phyloP scores from a whole-genome alignment of 2,113 vertebrate species.

The Chionis minor region DNA sequence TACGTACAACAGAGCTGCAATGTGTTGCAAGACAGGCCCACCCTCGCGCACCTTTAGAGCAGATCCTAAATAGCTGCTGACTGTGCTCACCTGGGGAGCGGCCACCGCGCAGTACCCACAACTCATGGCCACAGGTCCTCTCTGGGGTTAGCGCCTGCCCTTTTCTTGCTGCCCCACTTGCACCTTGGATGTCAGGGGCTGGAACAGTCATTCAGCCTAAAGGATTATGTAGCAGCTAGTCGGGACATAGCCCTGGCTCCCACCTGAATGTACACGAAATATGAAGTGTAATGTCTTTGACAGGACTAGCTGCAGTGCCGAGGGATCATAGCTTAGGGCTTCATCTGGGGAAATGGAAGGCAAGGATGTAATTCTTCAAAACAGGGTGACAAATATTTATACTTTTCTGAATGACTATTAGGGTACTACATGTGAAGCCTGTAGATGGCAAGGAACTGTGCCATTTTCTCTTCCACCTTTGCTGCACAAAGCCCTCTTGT shows the following conservation, averaged over 20 bases:
- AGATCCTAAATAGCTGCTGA: not conserved
- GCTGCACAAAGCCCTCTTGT: not conserved
- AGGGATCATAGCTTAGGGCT: not conserved
- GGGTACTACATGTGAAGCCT: not conserved
- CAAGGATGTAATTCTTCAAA: not conserved
- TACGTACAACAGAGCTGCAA: not conserved
- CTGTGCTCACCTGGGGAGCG: fast-evolving
- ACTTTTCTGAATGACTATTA: not conserved
- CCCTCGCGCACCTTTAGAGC: not conserved
- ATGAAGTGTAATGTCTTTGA: not conserved
- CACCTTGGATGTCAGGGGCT: not conserved
- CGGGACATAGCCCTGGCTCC: not conserved
- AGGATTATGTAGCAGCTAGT: not conserved
- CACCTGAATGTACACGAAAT: not conserved
- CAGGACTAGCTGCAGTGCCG: not conserved
- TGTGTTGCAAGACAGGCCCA: not conserved
- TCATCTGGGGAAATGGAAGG: not conserved
- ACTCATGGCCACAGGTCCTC: not conserved
- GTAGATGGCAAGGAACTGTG: not conserved
- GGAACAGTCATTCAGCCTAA: not conserved
- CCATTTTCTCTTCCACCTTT: not conserved
- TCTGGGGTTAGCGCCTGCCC: not conserved
- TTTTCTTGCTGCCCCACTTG: not conserved
- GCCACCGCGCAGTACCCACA: not conserved
- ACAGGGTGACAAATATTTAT: not conserved